Evolutionary conservation across 1,140 invertebrate genomes (phyloP).

Genomic region (Drosophila trapezifrons): DNA sequence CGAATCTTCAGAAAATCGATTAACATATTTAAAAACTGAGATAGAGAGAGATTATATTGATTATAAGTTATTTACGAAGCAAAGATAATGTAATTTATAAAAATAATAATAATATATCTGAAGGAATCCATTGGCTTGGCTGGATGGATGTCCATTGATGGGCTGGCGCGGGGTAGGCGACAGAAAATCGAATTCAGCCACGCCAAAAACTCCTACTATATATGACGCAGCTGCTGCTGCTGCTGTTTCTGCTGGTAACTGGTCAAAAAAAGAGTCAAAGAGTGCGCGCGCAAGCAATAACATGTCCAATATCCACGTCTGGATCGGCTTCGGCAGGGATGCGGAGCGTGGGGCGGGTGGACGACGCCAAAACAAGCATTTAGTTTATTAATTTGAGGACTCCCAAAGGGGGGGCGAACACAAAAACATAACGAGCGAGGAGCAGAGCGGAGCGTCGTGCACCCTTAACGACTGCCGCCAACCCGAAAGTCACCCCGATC

Average conservation of each 20-base stretch:
- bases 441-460: slow-evolving; percentile 27
- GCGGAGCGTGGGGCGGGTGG: slow-evolving; percentile 7
- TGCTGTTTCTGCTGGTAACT: slow-evolving; percentile 21
- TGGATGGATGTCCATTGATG: background rate
- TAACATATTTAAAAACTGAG: background rate
- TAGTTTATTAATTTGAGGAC: slow-evolving; percentile 79
- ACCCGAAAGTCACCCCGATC: slow-evolving; percentile 12
- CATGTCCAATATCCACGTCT: slow-evolving; percentile 74
- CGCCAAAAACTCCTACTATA: slow-evolving; percentile 59
- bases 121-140: background rate
- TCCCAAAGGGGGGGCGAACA: slow-evolving; percentile 22
- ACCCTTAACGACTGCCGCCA: slow-evolving; percentile 45
- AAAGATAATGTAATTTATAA: background rate
- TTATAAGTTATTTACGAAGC: background rate
- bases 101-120: slow-evolving; percentile 8
- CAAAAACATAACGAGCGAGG: slow-evolving; percentile 59
- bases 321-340: slow-evolving; percentile 33
- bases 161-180: slow-evolving; percentile 2
- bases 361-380: slow-evolving; percentile 77
- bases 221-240: slow-evolving; percentile 65
- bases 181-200: slow-evolving; percentile 62
- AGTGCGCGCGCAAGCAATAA: slow-evolving; percentile 80
- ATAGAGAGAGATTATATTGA: no score
- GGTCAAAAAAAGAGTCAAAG: slow-evolving; percentile 62
- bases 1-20: background rate